Evolutionary conservation across 2,888 invertebrate species (phyloP).

Genomic region (Balanococcus diminutus): DNA sequence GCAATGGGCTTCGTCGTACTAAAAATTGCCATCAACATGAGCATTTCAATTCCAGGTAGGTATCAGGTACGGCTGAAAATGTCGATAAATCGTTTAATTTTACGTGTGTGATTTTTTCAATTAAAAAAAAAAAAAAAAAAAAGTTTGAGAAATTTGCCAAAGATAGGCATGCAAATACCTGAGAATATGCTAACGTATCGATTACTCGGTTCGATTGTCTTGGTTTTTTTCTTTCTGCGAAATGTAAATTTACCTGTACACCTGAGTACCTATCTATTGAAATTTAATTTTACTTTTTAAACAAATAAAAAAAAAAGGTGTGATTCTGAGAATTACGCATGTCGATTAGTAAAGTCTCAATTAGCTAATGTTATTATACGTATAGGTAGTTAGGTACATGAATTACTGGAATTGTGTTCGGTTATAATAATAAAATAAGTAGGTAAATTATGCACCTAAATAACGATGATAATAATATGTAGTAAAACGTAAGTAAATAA

Average conservation of each 20-base stretch:
- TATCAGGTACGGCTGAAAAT: not conserved
- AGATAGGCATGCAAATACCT: not conserved
- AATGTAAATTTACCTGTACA: not conserved
- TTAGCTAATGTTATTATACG: not conserved
- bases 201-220: not conserved
- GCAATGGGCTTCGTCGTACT: not conserved
- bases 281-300: conserved; percentile 5
- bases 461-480: no score
- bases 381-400: not conserved
- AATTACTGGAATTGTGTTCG: not conserved
- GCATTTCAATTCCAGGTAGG: not conserved
- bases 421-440: not conserved
- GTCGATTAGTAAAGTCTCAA: not conserved
- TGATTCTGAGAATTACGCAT: not conserved
- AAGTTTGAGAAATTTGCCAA: not conserved
- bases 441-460: no score
- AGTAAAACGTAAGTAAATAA: no score
- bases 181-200: not conserved
- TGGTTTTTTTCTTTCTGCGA: not conserved
- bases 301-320: not conserved
- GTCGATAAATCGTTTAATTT: not conserved
- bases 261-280: not conserved
- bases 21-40: not conserved
- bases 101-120: not conserved
- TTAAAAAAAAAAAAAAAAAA: not conserved